phyloP scores from a whole-genome alignment of 2,888 invertebrate genomes.

The Mythimna albipuncta region DNA sequence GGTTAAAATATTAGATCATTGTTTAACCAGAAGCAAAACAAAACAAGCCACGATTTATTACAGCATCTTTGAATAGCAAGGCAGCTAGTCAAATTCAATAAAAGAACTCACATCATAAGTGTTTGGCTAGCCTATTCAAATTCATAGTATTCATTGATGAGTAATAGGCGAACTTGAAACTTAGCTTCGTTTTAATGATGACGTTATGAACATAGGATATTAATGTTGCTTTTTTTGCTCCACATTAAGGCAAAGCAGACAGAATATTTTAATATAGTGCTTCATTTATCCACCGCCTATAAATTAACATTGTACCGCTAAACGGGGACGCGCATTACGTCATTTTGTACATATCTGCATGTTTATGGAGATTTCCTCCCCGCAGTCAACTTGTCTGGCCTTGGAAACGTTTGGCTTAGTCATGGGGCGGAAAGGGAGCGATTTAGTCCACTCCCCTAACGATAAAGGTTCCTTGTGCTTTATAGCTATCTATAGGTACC shows the following conservation, averaged over 20 bases:
- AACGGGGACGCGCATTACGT: slow-evolving; percentile 45
- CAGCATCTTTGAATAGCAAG: not conserved
- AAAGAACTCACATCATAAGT: not conserved
- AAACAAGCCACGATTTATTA: slow-evolving; percentile 1
- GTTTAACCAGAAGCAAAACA: slow-evolving; percentile 18
- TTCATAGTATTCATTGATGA: slow-evolving; percentile 50
- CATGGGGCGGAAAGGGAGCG: slow-evolving; percentile 54
- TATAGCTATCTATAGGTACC: not conserved
- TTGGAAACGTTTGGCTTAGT: slow-evolving; percentile 63
- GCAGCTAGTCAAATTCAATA: not conserved
- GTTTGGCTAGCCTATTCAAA: slow-evolving; percentile 29
- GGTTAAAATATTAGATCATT: slow-evolving; percentile 15
- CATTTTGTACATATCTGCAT: slow-evolving; percentile 33
- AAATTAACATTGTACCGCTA: slow-evolving; percentile 20
- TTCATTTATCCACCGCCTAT: slow-evolving; percentile 15
- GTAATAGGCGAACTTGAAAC: slow-evolving; percentile 37
- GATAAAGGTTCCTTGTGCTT: slow-evolving; percentile 1
- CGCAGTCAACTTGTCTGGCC: slow-evolving; percentile 51
- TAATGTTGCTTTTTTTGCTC: slow-evolving; percentile 24
- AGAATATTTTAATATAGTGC: not conserved
- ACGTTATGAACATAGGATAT: slow-evolving; percentile 28
- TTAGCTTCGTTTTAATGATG: slow-evolving; percentile 35
- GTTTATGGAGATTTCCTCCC: slow-evolving; percentile 58
- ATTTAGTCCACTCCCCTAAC: slow-evolving; percentile 36
- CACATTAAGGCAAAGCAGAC: not conserved